These are phyloP conservation scores for Lypha dubia DNA, from an alignment of 2,888 invertebrate species.

Conservation along the genomic window DNA sequence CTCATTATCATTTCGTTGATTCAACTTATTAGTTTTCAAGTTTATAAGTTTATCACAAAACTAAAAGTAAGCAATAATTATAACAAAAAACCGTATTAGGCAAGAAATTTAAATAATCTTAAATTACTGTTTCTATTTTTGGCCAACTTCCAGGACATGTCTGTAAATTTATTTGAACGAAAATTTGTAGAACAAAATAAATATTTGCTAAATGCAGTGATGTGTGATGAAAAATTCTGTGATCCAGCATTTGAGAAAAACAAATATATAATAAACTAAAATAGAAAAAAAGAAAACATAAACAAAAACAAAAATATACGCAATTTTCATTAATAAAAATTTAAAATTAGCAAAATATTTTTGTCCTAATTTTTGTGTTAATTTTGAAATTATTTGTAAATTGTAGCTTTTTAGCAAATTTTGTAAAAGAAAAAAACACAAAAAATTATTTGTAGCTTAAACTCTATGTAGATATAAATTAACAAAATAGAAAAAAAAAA, in stretches of 20 bases:
- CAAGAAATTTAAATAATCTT: too few species aligned
- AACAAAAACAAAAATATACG: constrained; percentile 1
- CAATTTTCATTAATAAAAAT: constrained; percentile 37
- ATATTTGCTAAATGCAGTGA: constrained; percentile 64
- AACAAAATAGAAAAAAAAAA: too few species aligned
- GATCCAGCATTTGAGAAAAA: constrained; percentile 80
- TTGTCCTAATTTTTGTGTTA: background rate
- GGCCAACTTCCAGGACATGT: constrained; percentile 10
- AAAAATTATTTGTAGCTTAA: constrained; percentile 62
- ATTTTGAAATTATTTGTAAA: constrained; percentile 33
- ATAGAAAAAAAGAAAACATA: constrained; percentile 42
- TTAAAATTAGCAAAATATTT: constrained; percentile 56
- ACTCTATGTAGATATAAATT: constrained; percentile 59
- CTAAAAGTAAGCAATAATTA: too few species aligned
- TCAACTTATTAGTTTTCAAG: too few species aligned
- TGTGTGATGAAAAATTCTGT: constrained; percentile 84
- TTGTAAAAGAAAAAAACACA: too few species aligned
- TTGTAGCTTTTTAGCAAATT: constrained; percentile 68
- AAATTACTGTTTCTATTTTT: background rate
- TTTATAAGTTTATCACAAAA: too few species aligned
- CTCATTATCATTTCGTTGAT: too few species aligned
- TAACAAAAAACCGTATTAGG: too few species aligned
- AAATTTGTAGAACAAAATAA: constrained; percentile 36
- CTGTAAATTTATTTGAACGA: constrained; percentile 17
- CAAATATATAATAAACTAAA: constrained; percentile 64